These are phyloP conservation scores for Sicus ferrugineus DNA, from an alignment of 2,888 invertebrate species.

Conservation along the genomic window DNA sequence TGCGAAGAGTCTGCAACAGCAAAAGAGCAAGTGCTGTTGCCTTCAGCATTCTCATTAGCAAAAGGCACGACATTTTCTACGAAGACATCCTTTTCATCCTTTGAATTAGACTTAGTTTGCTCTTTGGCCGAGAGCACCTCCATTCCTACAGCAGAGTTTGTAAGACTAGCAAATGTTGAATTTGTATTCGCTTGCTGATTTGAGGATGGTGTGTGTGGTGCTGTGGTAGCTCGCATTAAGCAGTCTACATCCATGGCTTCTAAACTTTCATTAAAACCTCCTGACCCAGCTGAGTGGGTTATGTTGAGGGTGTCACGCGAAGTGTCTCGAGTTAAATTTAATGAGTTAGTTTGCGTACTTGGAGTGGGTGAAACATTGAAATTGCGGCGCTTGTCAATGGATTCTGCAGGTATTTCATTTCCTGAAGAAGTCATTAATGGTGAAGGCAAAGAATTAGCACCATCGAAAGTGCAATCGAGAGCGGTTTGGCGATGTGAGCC, in stretches of 20 bases:
- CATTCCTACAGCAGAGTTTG: background rate
- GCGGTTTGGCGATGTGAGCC: conserved; percentile 1
- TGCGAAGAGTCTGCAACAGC: conserved; percentile 16
- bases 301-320: conserved; percentile 3
- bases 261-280: conserved; percentile 33
- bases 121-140: conserved; percentile 56
- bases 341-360: background rate
- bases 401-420: background rate
- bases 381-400: conserved; percentile 27
- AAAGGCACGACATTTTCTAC: conserved; percentile 53
- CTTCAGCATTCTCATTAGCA: conserved; percentile 49
- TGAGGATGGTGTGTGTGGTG: conserved; percentile 8
- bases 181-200: background rate
- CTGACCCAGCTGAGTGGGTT: conserved; percentile 1
- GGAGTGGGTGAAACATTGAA: conserved; percentile 18
- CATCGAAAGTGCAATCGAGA: conserved; percentile 41
- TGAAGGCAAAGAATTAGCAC: background rate
- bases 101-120: conserved; percentile 50
- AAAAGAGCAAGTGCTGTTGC: conserved; percentile 17
- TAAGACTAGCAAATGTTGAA: background rate
- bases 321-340: background rate
- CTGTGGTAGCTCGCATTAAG: background rate
- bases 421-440: background rate
- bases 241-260: conserved; percentile 58
- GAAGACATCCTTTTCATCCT: conserved; percentile 58